Base-by-base conservation (phyloP, 2,888 invertebrate species). In the Eumerus sabulonum region DNA sequence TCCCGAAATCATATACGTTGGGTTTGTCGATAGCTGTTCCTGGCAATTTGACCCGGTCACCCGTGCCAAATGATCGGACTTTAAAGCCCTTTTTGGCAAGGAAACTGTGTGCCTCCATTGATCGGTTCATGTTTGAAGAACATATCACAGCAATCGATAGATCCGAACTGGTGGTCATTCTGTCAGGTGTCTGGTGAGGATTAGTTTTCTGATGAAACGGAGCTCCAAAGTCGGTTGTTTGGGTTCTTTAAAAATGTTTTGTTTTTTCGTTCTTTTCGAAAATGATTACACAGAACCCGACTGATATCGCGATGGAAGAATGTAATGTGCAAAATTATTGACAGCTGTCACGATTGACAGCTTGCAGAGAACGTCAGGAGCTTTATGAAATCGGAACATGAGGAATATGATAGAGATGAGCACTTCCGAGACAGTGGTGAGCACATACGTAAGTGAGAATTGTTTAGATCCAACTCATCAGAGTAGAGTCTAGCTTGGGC, bases 51-150 rank as follows among this genome's bases (percentile, higher is more conserved):
- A 99, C 99, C 90, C 96, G 95, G 86, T 97, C 96, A 9, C 97
- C 97, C 35, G 97, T 96, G 13, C 97, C 97, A 90, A 94, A 98
- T 0, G 98, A 98, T 86, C 95, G 93, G 0, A 99, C 98, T 86
- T 94, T 94, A 87, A 96, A 99, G 12, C 99, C 99, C 86, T 98
- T 98, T 90, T 99, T 99, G 66, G 97, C 95, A 54, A 99, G 90
- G 89, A 98, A 98, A 71, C 96, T 96, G 90, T 99, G 99, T 13
- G 99, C 99, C 90, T 99, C 99, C 99, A 99, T 99, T 85, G 98
- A 98, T 72, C 99, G 92, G 88, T 99, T 99, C 97, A 99, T 99
- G 89, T 99, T 99, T 86, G 98, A 98, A 9, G 99, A 99, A 90
- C 99, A 99, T 83, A 98, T 96, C 64, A 99, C 98, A 18, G 99